Conservation (phyloP, 92 coral and sea anemone species). For the Phenganax marumi region DNA sequence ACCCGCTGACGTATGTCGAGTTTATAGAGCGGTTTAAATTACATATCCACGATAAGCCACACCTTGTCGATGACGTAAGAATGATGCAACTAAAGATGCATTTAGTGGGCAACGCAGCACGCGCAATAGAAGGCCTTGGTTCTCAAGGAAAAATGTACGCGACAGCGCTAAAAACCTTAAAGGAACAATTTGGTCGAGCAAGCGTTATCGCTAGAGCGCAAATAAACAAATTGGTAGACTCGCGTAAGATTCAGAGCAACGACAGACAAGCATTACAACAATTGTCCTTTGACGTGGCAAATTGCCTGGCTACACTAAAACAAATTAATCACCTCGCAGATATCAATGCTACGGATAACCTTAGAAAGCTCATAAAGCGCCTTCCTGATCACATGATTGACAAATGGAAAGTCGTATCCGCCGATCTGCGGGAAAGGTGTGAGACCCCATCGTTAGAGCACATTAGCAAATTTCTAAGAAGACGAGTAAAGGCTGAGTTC, state of each 20-base stretch:
- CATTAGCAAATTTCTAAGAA: conserved; percentile 21
- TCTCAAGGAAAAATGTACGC: no score
- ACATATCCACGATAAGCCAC: conserved; percentile 51
- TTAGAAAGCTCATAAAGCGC: conserved; percentile 24
- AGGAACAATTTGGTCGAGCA: conserved; percentile 55
- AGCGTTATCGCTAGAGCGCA: conserved; percentile 52
- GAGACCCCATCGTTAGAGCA: conserved; percentile 25
- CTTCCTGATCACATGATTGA: conserved; percentile 3
- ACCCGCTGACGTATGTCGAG: conserved; percentile 33
- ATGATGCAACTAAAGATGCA: conserved; percentile 56
- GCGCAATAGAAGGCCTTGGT: conserved; percentile 51
- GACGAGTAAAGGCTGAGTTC: conserved; percentile 42
- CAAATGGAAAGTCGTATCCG: conserved; percentile 33
- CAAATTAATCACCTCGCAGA: conserved; percentile 30
- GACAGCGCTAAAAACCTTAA: conserved; percentile 48
- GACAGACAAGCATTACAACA: conserved; percentile 41
- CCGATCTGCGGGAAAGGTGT: conserved; percentile 29
- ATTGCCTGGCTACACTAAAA: conserved; percentile 25
- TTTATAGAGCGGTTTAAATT: conserved; percentile 45
- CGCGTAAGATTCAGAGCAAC: conserved; percentile 19
- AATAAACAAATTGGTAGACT: conserved; percentile 36
- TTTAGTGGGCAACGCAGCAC: conserved; percentile 43
- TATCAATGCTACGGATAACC: conserved; percentile 26
- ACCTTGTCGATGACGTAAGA: conserved; percentile 45
- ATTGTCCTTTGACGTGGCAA: conserved; percentile 48